Conservation (phyloP, 2,797 vertebrate species). For the Bradypus variegatus region DNA sequence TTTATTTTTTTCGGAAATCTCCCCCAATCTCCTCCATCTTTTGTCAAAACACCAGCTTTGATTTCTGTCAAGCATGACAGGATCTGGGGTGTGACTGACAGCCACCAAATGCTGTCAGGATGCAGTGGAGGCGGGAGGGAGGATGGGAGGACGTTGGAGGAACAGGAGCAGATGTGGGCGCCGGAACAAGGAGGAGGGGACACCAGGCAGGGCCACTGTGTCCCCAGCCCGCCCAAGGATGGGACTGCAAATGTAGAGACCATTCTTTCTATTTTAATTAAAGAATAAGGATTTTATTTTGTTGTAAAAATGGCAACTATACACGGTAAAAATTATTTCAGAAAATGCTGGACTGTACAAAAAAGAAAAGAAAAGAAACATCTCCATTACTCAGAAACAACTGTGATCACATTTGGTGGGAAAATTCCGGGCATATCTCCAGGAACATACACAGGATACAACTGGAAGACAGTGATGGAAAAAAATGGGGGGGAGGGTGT, state of each 20-base stretch:
- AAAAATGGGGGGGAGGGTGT: neutral
- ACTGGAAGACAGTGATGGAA: neutral
- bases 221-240: neutral
- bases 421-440: neutral
- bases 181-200: neutral
- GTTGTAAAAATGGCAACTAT: neutral
- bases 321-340: neutral
- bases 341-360: too few relatives aligned
- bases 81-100: slow-evolving; percentile 38
- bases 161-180: neutral
- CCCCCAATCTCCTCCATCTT: neutral
- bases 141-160: neutral
- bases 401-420: neutral
- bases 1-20: neutral
- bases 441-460: neutral
- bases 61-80: neutral
- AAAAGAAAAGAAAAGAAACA: neutral
- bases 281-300: neutral
- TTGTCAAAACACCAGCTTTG: slow-evolving; percentile 49
- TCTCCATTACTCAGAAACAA: neutral
- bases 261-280: neutral
- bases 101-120: slow-evolving; percentile 10
- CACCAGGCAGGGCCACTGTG: rapidly evolving
- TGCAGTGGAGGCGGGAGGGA: neutral
- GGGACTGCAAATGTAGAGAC: neutral